phyloP scores from a whole-genome alignment of 2,888 invertebrate genomes.

The Dryadula phaetusa region DNA sequence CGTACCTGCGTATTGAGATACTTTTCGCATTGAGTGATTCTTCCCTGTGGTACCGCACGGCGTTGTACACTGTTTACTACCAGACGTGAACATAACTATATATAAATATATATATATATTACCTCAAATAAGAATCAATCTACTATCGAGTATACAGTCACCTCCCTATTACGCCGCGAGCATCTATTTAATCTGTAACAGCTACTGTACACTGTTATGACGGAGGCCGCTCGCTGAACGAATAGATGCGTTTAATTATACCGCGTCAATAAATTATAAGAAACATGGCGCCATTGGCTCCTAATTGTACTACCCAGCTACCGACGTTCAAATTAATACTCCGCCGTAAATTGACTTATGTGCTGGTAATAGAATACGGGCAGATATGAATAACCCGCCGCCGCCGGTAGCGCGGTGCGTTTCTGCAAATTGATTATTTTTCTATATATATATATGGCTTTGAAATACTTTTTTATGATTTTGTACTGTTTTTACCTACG shows the following conservation, averaged over 20 bases:
- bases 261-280: constrained; percentile 24
- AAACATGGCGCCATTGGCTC: constrained; percentile 14
- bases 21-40: too few relatives aligned
- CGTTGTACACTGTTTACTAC: too few relatives aligned
- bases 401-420: neutral
- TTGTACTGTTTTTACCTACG: too few relatives aligned
- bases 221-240: neutral
- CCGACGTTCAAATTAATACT: constrained; percentile 13
- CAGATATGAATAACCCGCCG: neutral
- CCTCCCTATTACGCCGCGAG: neutral
- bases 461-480: too few relatives aligned
- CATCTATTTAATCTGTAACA: neutral
- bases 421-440: neutral
- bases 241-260: constrained; percentile 28
- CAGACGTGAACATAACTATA: too few relatives aligned
- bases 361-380: constrained; percentile 7
- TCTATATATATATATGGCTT: too few relatives aligned
- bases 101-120: too few relatives aligned
- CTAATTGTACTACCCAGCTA: constrained; percentile 10
- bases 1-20: too few relatives aligned
- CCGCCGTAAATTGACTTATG: constrained; percentile 8
- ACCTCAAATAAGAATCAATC: too few relatives aligned
- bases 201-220: constrained; percentile 20
- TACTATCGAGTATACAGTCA: too few relatives aligned
- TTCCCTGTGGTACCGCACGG: too few relatives aligned